Base-by-base conservation (phyloP, 2,888 invertebrate species). In the Monoplex corrugatus region DNA sequence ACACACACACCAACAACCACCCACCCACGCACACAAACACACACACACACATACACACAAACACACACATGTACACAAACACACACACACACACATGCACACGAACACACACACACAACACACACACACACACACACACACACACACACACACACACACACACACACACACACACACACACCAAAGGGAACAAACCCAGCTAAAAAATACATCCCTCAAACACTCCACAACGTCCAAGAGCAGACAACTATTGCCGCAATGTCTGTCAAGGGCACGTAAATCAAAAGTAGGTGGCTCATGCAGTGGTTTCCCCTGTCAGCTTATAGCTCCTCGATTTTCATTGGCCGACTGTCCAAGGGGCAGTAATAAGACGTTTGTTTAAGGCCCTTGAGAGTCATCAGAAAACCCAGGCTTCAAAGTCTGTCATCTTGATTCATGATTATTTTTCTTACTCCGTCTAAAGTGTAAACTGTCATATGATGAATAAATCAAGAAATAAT, bases 391-490 rank as follows among this genome's bases (percentile, higher is more conserved):
- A 80, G 80, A 38, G 80, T 23, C 35, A 35, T 80, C 35, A 38
- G 80, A 38, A 38, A 40, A 35, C 8, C 80, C 8, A 23, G 5
- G 80, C 80, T 80, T 80, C 80, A 80, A 80, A 80, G 80, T 35
- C 35, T 23, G 80, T 38, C 80, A 80, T 80, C 80, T 80, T 80
- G 38, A n/a, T n/a, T n/a, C n/a, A n/a, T n/a, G n/a, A n/a, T n/a
- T n/a, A n/a, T n/a, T n/a, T n/a, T n/a, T n/a, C n/a, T n/a, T n/a
- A n/a, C n/a, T n/a, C n/a, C n/a, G n/a, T n/a, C n/a, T n/a, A n/a
- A n/a, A n/a, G n/a, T n/a, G n/a, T n/a, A n/a, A n/a, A n/a, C n/a
- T n/a, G n/a, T n/a, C n/a, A n/a, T n/a, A n/a, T n/a, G n/a, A n/a
- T n/a, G n/a, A n/a, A n/a, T n/a, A n/a, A n/a, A n/a, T n/a, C n/a